Conservation (phyloP, 1,140 invertebrate species). For the Apis cerana region DNA sequence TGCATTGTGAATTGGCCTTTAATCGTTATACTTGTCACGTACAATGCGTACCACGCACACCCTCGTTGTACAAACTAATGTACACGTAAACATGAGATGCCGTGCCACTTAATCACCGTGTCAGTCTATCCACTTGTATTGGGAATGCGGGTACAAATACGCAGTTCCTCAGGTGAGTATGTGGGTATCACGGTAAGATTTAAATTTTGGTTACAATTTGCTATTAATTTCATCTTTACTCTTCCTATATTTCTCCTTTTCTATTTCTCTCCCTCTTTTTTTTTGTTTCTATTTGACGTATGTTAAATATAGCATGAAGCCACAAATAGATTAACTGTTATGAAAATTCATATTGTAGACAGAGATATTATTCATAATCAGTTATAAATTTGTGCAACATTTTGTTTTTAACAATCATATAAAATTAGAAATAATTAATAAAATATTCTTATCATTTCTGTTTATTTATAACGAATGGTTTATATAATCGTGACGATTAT, state of each 20-base stretch:
- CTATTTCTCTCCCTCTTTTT: not conserved
- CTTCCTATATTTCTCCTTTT: not conserved
- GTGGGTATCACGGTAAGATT: slow-evolving; percentile 55
- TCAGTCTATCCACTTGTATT: slow-evolving; percentile 51
- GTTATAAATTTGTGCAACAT: slow-evolving; percentile 30
- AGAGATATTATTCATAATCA: slow-evolving; percentile 20
- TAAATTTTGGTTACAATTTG: slow-evolving; percentile 62
- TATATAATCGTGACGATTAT: not conserved
- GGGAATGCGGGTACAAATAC: slow-evolving; percentile 61
- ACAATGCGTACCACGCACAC: slow-evolving; percentile 3
- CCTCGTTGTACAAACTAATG: not conserved
- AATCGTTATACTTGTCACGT: slow-evolving; percentile 16
- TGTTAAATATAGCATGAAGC: slow-evolving; percentile 24
- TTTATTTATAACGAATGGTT: not conserved
- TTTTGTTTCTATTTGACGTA: not conserved
- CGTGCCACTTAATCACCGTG: slow-evolving; percentile 56
- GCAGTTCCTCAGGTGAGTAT: slow-evolving; percentile 40
- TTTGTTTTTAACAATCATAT: not conserved
- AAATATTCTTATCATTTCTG: not conserved
- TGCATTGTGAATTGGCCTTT: slow-evolving; percentile 4
- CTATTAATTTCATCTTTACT: not conserved
- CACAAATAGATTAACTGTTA: slow-evolving; percentile 43
- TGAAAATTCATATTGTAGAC: slow-evolving; percentile 33
- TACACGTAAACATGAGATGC: slow-evolving; percentile 27
- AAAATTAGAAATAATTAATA: not conserved